Evolutionary conservation across 2,113 vertebrate species (phyloP), one percentile per base, ranked within the genome.

Genomic region (Zosterops japonicus): DNA sequence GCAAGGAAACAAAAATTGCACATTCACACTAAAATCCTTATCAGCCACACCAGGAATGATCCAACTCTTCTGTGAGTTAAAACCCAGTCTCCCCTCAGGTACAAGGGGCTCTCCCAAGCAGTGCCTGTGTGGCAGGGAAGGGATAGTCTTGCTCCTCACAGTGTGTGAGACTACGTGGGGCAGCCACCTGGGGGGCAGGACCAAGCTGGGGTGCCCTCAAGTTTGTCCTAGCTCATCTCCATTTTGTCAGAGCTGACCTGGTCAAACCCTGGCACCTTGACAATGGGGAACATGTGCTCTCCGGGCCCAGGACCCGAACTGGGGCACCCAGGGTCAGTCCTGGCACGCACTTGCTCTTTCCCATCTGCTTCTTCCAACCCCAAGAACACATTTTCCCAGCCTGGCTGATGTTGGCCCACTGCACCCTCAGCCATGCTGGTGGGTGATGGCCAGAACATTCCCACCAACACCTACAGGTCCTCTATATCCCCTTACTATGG

Each of bases 1-100:
- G 97, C 95, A 91, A 97, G 65, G 74, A 90, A 88, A 83, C 71
- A 92, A 86, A 71, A 95, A 92, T 55, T 91, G 96, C 97, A 98
- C 97, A 97, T 97, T 98, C 97, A 97, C 93, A 96, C 97, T 94
- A 96, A 97, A 96, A 96, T 87, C 87, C 92, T 97, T 81, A 84
- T 83, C 96, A 96, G 93, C 68, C 91, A 88, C 93, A 89, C 83
- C 87, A 96, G 97, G 97, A 98, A 98, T 96, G 96, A 95, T 95
- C 84, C 78, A 94, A 75, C 95, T 81, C 82, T 97, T 83, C 63
- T 78, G 55, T 39, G 5, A 74, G 28, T 68, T 78, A 71, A 93
- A 95, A 83, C 9, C 41, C 87, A 87, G 33, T 64, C 67, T 91
- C 61, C 41, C 36, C 19, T 18, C 46, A 50, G 16, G 68, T 28